Evolutionary conservation across 1,140 invertebrate genomes (phyloP), one percentile per base, ranked within the genome.

Genomic region (Protaetia brevitarsis): DNA sequence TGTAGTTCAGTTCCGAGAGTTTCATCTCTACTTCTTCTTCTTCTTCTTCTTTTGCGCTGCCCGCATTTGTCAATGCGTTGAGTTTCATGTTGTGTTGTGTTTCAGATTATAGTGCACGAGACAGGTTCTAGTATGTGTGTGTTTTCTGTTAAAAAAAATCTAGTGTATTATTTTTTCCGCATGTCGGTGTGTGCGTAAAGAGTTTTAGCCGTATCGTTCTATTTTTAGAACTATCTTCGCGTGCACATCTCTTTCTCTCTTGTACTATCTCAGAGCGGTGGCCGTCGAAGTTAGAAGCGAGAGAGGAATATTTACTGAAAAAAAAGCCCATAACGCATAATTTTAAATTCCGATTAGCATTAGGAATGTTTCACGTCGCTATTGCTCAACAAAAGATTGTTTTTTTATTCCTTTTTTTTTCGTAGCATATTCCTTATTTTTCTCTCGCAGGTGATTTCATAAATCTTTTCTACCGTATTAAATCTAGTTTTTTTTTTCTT

Each of bases 161-260:
- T n/a, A n/a, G 31, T 34, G 7, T 34, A n/a, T 16, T 41, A 6
- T 37, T 37, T 16, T 51, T 19, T 51, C 6, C 2, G 11, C 7
- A 8, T 19, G 21, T 23, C 26, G 21, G 41, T 51, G 41, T 51
- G 16, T 51, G 26, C 11, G 41, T 51, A 51, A 23, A 51, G 13
- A n/a, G 41, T 21, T 23, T 51, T 51, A 45, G 41, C 11, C 31
- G 31, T 31, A 3, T 59, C 19, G 13, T 56, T 31, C 26, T 31
- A 59, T 31, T 29, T 59, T 59, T 59, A 59, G 29, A 59, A 16
- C 13, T 23, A 16, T 51, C 41, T 59, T 59, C 57, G 16, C 26
- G 57, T 59, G 23, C 11, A 19, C 34, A 16, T 11, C 11, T 45
- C 37, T 8, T 51, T 51, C 26, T 51, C 13, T 34, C 13, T 34